Evolutionary conservation across 2,888 invertebrate species (phyloP).

Genomic region (Phalangium opilio): DNA sequence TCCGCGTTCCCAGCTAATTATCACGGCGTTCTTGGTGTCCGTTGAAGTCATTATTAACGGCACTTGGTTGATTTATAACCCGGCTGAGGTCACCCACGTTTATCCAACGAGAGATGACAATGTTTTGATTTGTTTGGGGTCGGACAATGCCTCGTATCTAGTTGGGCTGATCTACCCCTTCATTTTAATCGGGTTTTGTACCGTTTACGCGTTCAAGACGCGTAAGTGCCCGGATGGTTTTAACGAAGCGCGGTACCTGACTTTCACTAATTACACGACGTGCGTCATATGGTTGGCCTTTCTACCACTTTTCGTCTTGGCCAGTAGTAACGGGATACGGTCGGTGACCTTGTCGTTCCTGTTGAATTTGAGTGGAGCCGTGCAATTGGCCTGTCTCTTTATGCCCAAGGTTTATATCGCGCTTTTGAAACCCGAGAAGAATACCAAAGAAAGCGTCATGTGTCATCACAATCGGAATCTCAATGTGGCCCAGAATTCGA

Average conservation of each 20-base stretch:
- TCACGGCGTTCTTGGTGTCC: conserved; percentile 36
- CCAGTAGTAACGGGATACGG: conserved; percentile 36
- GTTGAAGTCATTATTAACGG: conserved; percentile 37
- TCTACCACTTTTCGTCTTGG: conserved; percentile 38
- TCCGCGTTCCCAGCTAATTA: conserved; percentile 37
- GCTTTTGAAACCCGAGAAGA: conserved; percentile 41
- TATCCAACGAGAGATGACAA: conserved; percentile 29
- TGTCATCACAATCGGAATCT: conserved; percentile 19
- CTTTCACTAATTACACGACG: conserved; percentile 42
- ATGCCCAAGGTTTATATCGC: conserved; percentile 42
- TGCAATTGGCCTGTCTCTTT: conserved; percentile 39
- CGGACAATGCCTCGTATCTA: conserved; percentile 36
- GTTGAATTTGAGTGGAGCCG: conserved; percentile 38
- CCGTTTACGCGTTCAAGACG: conserved; percentile 41
- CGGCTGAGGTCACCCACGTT: conserved; percentile 32
- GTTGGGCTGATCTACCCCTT: conserved; percentile 40
- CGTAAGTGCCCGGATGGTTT: conserved; percentile 43
- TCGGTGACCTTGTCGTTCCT: conserved; percentile 39
- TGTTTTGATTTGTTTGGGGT: conserved; percentile 31
- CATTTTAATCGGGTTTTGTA: conserved; percentile 38
- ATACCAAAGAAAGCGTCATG: conserved; percentile 43
- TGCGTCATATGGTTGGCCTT: conserved; percentile 42
- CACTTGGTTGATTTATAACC: conserved; percentile 36
- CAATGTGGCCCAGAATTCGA: neutral
- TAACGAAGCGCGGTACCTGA: conserved; percentile 41